Conservation (phyloP, 1,140 invertebrate species). For the Drosophila arizonae region DNA sequence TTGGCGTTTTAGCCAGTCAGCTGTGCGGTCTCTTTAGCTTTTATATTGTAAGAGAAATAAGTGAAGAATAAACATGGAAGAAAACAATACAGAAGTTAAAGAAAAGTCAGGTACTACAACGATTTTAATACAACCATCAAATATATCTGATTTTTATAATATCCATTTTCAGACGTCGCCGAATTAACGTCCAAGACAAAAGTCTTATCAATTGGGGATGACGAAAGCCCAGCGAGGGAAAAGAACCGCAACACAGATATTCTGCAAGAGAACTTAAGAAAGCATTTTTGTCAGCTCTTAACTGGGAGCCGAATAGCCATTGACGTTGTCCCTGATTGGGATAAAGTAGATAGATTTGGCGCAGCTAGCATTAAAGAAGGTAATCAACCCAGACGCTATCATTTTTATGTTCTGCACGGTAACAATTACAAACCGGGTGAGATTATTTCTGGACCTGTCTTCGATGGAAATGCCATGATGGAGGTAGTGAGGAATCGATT, state of each 20-base stretch:
- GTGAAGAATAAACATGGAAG: constrained; percentile 2
- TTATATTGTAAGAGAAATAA: background rate
- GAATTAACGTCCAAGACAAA: background rate
- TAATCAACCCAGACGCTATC: constrained; percentile 17
- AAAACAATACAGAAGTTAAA: background rate
- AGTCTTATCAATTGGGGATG: constrained; percentile 18
- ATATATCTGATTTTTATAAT: background rate
- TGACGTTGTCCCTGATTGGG: constrained; percentile 4
- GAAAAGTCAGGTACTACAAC: background rate
- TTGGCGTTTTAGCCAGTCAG: background rate
- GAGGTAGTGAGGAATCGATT: background rate
- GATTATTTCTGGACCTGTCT: background rate
- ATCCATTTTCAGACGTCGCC: background rate
- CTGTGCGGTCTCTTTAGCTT: background rate
- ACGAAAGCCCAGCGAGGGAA: background rate
- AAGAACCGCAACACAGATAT: background rate
- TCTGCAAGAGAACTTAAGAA: background rate
- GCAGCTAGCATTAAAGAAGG: background rate
- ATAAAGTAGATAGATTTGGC: constrained; percentile 4
- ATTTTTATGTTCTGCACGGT: background rate
- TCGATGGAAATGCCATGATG: background rate
- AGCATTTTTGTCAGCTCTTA: constrained; percentile 8
- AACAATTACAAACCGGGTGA: background rate
- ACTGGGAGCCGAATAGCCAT: background rate
- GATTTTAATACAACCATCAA: background rate